A percentile compares a stretch with the other conserved stretches of the same genome.
Conservation (phyloP, 2,888 invertebrate genomes). For the Nemurella pictetii region DNA sequence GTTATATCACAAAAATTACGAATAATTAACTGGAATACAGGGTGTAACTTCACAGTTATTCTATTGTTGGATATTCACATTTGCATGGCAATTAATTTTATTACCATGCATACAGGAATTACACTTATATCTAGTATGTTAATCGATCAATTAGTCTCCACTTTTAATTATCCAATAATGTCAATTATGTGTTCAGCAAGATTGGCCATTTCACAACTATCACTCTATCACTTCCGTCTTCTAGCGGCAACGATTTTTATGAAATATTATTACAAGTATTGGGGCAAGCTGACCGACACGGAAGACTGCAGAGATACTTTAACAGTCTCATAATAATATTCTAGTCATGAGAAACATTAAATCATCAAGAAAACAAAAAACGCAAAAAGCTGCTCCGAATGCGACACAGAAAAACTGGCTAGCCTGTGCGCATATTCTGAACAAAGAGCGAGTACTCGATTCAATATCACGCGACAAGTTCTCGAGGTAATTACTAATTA, state of each 20-base stretch:
- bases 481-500: neutral
- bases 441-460: neutral
- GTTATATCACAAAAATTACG: neutral
- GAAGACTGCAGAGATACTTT: too few relatives aligned
- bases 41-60: neutral
- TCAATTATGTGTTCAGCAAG: neutral
- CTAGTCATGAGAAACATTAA: neutral
- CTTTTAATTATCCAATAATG: neutral
- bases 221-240: neutral
- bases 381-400: neutral
- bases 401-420: neutral
- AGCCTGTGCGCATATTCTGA: neutral
- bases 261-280: neutral
- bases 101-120: neutral
- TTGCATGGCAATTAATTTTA: neutral
- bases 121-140: neutral
- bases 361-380: neutral
- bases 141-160: neutral
- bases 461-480: neutral
- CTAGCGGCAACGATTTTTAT: neutral
- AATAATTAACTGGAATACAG: neutral
- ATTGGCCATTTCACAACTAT: neutral
- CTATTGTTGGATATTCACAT: neutral
- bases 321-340: neutral
- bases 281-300: neutral